These are phyloP conservation scores for Columba guinea DNA, from an alignment of 2,797 vertebrate genomes.

Conservation along the genomic window DNA sequence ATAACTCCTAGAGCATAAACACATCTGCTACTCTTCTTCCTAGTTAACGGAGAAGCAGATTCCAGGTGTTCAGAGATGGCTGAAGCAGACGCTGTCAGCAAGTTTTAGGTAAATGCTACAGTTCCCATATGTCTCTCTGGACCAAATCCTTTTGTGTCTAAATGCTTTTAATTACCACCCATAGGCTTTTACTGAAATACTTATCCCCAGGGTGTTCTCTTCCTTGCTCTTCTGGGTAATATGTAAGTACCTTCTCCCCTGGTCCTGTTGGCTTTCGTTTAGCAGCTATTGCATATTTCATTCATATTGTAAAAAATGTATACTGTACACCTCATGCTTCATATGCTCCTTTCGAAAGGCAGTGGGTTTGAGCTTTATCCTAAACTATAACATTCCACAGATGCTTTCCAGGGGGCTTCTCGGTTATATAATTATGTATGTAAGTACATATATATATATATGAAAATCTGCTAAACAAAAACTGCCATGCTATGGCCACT, in stretches of 20 bases:
- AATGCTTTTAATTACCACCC: not conserved
- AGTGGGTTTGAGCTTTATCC: not conserved
- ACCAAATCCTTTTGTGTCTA: not conserved
- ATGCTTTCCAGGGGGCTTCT: not conserved
- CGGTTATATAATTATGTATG: not conserved
- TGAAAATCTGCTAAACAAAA: not conserved
- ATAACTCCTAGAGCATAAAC: not conserved
- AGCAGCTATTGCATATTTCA: not conserved
- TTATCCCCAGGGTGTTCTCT: not conserved
- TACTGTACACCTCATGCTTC: not conserved
- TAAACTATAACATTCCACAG: not conserved
- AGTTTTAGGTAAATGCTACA: not conserved
- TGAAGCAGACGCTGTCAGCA: not conserved
- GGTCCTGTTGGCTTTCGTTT: not conserved
- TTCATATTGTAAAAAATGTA: not conserved
- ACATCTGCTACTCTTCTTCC: constrained; percentile 4
- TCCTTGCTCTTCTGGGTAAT: not conserved
- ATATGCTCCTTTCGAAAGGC: not conserved
- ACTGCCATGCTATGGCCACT: fast-evolving
- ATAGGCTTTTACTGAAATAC: not conserved
- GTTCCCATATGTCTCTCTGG: not conserved
- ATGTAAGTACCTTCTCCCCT: not conserved
- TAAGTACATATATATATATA: not conserved
- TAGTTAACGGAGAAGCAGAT: not conserved
- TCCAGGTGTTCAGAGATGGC: not conserved